Base-by-base conservation (phyloP, 2,797 vertebrate genomes). In the Lithobates sylvaticus region DNA sequence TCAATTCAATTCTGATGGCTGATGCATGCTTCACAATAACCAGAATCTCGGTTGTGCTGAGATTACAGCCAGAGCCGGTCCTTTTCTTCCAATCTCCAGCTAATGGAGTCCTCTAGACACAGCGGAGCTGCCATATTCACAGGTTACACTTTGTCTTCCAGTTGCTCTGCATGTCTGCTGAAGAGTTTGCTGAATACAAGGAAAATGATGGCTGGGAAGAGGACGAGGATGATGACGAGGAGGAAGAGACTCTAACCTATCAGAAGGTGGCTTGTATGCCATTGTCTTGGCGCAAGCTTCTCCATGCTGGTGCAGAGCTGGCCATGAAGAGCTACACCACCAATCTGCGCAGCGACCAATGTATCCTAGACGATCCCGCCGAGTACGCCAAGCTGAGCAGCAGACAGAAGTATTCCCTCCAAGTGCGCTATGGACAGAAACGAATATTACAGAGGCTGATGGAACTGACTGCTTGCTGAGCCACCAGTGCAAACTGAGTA, bases 401-500 rank as follows among this genome's bases (percentile, higher is more conserved):
- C 75, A 92, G 97, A 84, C 95, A 97, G 89, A 94, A 92, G 88
- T 94, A 94, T 9, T 96, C 97, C 0, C 90, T 99, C 88, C 96
- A 99, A 0, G 97, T 99, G 29, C 95, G 96, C 61, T 95, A 95
- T 0, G 97, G 97, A 1, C 98, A 99, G 93, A 99, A 97, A 85
- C 94, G 83, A 90, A 97, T 99, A 90, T 86, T 99, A 87, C 88
- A 94, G 47, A 93, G 90, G 76, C 83, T 99, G 72, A 88, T 97
- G 27, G 92, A 96, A 83, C 90, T 97, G 86, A 93, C 96, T 1
- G 32, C 12, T 42, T 3, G 44, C 44, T 47, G 44, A 47, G 9
- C 8, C 39, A 10, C 39, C 39, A 39, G 8, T 39, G 8, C 9
- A 1, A 10, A 39, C 44, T 13, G 10, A 13, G 44, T 13, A 0